phyloP scores from a whole-genome alignment of 2,797 vertebrate species.

The Halcyon smyrnensis region DNA sequence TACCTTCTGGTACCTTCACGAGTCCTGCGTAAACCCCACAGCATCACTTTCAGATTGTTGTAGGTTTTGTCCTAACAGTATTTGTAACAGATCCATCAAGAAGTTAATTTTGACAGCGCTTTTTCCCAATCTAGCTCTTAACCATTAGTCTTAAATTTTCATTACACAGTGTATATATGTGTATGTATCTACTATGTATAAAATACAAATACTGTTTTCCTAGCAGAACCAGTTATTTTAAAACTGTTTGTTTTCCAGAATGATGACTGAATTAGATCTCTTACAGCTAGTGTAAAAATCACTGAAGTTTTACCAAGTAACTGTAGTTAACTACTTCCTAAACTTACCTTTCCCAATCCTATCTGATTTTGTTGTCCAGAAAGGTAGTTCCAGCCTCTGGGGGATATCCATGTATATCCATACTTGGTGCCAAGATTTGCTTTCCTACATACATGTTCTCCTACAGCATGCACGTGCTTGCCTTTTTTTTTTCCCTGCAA shows the following conservation, averaged over 20 bases:
- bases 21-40: neutral
- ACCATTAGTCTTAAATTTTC: neutral
- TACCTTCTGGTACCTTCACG: neutral
- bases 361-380: neutral
- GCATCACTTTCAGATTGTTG: rapidly evolving
- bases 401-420: neutral
- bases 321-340: neutral
- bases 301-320: neutral
- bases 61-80: neutral
- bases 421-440: neutral
- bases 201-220: neutral
- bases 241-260: neutral
- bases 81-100: neutral
- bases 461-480: rapidly evolving
- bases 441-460: neutral
- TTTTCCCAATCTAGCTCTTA: neutral
- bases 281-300: neutral
- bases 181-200: rapidly evolving
- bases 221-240: neutral
- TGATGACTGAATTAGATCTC: neutral
- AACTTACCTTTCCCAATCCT: neutral
- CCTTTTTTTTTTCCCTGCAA: neutral
- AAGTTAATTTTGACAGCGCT: neutral
- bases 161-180: neutral
- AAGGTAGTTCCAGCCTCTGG: neutral